These are phyloP conservation scores for Ophion ventricosus DNA, from an alignment of 2,888 invertebrate species.

Conservation along the genomic window DNA sequence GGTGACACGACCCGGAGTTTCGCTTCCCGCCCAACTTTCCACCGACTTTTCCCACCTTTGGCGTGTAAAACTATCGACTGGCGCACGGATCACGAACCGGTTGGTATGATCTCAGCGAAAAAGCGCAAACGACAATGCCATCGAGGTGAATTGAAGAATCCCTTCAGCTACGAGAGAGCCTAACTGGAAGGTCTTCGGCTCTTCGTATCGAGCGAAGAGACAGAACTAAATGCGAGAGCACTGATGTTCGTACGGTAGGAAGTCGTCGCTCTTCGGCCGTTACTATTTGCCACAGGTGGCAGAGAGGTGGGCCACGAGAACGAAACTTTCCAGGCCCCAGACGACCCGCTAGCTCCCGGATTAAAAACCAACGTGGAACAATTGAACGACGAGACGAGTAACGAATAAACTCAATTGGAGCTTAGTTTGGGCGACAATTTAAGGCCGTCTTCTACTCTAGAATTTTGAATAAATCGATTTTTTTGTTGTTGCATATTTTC, in stretches of 20 bases:
- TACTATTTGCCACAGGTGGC: constrained; percentile 29
- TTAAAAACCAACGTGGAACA: background rate
- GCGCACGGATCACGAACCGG: constrained; percentile 26
- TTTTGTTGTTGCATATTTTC: too few species aligned
- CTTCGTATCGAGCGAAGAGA: constrained; percentile 34
- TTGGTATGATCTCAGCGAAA: constrained; percentile 44
- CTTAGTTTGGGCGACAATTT: background rate
- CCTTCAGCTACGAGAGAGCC: background rate
- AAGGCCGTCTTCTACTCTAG: too few species aligned
- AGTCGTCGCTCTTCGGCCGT: constrained; percentile 10
- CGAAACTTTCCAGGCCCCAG: constrained; percentile 42
- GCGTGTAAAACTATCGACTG: constrained; percentile 4
- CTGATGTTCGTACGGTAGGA: constrained; percentile 9
- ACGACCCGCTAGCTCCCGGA: background rate
- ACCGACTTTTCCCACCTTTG: constrained; percentile 1
- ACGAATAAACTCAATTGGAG: background rate
- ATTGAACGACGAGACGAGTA: background rate
- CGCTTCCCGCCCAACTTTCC: background rate
- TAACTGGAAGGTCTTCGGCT: background rate
- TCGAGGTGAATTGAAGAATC: constrained; percentile 2
- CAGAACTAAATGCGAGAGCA: background rate
- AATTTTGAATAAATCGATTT: too few species aligned
- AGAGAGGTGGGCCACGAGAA: constrained; percentile 51
- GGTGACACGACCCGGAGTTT: background rate
- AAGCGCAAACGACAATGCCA: constrained; percentile 43